Conservation (phyloP, 2,113 vertebrate genomes). For the Oceanites oceanicus region DNA sequence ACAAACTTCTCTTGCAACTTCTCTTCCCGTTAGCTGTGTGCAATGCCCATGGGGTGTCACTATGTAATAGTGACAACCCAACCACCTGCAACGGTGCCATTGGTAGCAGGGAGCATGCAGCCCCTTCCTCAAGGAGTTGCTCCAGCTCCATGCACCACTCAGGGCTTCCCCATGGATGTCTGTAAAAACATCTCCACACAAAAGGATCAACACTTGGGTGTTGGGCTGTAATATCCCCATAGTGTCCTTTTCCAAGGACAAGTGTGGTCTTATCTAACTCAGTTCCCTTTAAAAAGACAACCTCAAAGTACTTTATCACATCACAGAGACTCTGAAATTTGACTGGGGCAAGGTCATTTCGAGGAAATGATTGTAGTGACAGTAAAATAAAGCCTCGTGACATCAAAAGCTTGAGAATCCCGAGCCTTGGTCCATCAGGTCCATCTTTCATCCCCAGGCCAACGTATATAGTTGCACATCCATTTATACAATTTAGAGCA, state of each 20-base stretch:
- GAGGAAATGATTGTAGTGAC: not conserved
- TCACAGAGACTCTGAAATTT: not conserved
- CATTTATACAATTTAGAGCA: not conserved
- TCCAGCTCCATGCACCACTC: not conserved
- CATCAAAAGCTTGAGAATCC: not conserved
- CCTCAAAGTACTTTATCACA: not conserved
- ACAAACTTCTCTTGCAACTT: not conserved
- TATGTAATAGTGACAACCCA: not conserved
- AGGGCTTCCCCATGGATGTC: not conserved
- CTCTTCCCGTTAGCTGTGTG: not conserved
- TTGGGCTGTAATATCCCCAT: not conserved
- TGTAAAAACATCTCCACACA: not conserved
- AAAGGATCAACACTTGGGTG: not conserved
- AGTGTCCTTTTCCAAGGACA: not conserved
- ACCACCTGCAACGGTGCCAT: fast-evolving
- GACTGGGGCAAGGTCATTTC: not conserved
- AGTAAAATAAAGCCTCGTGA: not conserved
- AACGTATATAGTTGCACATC: not conserved
- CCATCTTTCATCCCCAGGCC: not conserved
- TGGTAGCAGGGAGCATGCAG: fast-evolving
- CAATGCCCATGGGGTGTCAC: not conserved
- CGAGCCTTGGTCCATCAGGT: not conserved
- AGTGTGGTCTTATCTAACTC: not conserved
- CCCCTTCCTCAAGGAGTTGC: not conserved
- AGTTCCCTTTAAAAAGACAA: not conserved